phyloP scores from a whole-genome alignment of 2,113 vertebrate genomes.

The Istiophorus platypterus region DNA sequence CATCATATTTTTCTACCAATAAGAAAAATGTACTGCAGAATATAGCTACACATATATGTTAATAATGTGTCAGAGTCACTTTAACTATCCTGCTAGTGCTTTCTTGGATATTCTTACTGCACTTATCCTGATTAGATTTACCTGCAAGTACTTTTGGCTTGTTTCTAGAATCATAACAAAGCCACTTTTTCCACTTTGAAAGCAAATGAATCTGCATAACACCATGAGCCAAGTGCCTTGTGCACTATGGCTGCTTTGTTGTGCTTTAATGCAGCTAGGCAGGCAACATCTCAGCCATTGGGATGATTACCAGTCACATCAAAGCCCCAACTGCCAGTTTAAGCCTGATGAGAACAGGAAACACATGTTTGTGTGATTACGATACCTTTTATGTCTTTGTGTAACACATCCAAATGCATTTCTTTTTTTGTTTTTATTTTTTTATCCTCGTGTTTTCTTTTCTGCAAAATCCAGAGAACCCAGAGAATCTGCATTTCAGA shows the following conservation, averaged over 20 bases:
- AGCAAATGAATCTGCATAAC: constrained; percentile 41
- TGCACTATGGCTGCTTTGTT: constrained; percentile 41
- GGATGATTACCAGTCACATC: constrained; percentile 54
- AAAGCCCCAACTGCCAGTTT: constrained; percentile 45
- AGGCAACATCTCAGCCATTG: constrained; percentile 31
- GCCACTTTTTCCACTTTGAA: constrained; percentile 24
- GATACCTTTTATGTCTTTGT: neutral
- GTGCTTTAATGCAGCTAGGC: constrained; percentile 40
- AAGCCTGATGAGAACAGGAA: constrained; percentile 36
- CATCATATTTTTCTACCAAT: too few species aligned
- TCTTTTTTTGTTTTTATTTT: neutral
- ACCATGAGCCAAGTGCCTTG: constrained; percentile 24
- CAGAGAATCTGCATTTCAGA: neutral
- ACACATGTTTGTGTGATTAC: constrained; percentile 8
- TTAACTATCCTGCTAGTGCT: too few species aligned
- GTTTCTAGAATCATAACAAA: neutral
- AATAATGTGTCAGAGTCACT: too few species aligned
- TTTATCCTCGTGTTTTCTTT: neutral
- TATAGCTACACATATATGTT: too few species aligned
- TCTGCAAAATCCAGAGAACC: too few species aligned
- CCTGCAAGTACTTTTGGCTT: neutral
- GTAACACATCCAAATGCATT: neutral
- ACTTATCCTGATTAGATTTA: neutral
- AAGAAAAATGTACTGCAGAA: too few species aligned
- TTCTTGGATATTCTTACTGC: neutral